phyloP scores from a whole-genome alignment of 2,797 vertebrate genomes.

The Hozukius guyotensis region DNA sequence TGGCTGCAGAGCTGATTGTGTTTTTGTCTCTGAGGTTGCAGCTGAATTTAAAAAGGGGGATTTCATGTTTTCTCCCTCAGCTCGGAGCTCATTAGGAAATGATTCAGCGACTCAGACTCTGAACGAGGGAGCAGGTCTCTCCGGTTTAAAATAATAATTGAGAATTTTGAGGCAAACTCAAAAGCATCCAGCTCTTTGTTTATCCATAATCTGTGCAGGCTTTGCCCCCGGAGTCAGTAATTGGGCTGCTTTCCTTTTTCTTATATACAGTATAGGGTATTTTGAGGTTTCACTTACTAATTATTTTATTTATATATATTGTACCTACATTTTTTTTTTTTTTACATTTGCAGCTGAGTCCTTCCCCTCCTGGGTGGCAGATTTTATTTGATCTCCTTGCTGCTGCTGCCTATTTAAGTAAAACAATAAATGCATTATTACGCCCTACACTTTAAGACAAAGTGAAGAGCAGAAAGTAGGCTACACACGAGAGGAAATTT shows the following conservation, averaged over 20 bases:
- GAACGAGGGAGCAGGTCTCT: conserved; percentile 44
- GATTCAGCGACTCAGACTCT: conserved; percentile 39
- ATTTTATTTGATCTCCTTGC: conserved; percentile 6
- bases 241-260: conserved; percentile 27
- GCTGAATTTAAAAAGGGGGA: conserved; percentile 36
- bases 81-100: conserved; percentile 66
- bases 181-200: conserved; percentile 39
- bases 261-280: background rate
- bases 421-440: background rate
- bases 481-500: conserved; percentile 41
- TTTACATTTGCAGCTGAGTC: background rate
- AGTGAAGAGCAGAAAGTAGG: conserved; percentile 58
- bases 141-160: conserved; percentile 53
- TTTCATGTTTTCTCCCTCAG: conserved; percentile 50
- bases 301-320: background rate
- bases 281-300: background rate
- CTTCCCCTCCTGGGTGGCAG: background rate
- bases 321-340: background rate
- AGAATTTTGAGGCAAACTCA: conserved; percentile 43
- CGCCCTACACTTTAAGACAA: conserved; percentile 11
- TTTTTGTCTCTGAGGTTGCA: conserved; percentile 52
- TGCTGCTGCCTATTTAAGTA: background rate
- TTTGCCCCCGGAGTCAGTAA: conserved; percentile 38
- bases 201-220: conserved; percentile 39
- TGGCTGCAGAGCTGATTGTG: conserved; percentile 44